These are phyloP conservation scores for Gallinago solitaria DNA, from an alignment of 2,797 vertebrate species.

Conservation along the genomic window DNA sequence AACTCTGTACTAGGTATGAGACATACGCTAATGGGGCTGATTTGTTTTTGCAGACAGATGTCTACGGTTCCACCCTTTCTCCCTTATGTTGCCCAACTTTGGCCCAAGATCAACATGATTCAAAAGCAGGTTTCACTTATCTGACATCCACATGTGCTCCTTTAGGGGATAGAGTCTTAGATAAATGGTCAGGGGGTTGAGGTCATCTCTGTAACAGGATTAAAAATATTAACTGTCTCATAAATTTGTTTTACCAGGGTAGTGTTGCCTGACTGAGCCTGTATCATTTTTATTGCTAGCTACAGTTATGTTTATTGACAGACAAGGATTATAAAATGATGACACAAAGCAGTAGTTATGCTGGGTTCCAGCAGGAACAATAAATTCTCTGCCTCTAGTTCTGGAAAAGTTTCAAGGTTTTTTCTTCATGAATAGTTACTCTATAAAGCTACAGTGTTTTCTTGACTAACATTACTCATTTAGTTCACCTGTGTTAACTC, in stretches of 20 bases:
- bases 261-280: conserved; percentile 34
- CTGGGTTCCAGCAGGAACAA: conserved; percentile 65
- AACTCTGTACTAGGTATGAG: not conserved
- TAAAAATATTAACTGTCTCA: conserved; percentile 66
- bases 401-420: conserved; percentile 69
- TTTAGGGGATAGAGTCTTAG: conserved; percentile 32
- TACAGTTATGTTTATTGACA: conserved; percentile 73
- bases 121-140: conserved; percentile 45
- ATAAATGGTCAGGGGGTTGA: conserved; percentile 45
- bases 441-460: conserved; percentile 32
- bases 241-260: conserved; percentile 59
- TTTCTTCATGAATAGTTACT: conserved; percentile 60
- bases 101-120: conserved; percentile 38
- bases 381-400: conserved; percentile 67
- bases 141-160: conserved; percentile 23
- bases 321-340: conserved; percentile 70
- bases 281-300: conserved; percentile 62
- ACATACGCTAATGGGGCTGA: not conserved
- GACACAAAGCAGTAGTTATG: conserved; percentile 69
- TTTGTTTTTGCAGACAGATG: conserved; percentile 20
- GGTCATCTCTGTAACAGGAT: conserved; percentile 65
- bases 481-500: conserved; percentile 4
- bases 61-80: not conserved
- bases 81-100: not conserved
- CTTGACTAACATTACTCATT: conserved; percentile 21